These are phyloP conservation scores for Meiosimyza decipiens DNA, from an alignment of 2,888 invertebrate species.

Conservation along the genomic window DNA sequence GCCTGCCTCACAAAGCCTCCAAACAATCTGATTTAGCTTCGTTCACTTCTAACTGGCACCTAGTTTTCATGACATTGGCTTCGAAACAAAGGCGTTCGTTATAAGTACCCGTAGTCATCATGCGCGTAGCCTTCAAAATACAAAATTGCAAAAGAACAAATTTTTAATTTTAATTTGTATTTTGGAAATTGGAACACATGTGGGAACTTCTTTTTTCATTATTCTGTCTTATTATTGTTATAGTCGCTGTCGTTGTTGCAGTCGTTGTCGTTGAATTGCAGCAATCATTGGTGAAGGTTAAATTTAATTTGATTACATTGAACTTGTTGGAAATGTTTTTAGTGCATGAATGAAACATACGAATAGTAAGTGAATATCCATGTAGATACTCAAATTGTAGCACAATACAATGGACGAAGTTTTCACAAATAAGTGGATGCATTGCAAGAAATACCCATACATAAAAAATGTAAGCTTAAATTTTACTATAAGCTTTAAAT, in stretches of 20 bases:
- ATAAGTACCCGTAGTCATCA: background rate
- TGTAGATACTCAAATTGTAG: too few species aligned
- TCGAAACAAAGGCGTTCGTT: constrained; percentile 37
- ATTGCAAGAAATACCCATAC: too few species aligned
- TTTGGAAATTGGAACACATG: constrained; percentile 60
- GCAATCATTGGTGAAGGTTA: constrained; percentile 30
- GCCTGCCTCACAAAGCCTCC: too few species aligned
- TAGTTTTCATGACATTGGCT: constrained; percentile 51
- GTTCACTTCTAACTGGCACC: constrained; percentile 34
- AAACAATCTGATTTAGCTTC: constrained; percentile 5
- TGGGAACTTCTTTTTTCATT: constrained; percentile 57
- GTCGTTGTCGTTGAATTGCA: background rate
- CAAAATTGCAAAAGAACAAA: constrained; percentile 29
- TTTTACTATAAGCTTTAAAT: too few species aligned
- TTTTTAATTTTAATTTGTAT: constrained; percentile 21
- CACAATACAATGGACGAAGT: too few species aligned
- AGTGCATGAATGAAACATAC: too few species aligned
- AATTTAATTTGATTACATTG: constrained; percentile 49
- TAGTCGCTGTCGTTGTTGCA: background rate
- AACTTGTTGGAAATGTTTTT: constrained; percentile 54
- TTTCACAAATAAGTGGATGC: too few species aligned
- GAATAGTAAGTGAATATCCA: too few species aligned
- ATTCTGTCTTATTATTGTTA: background rate
- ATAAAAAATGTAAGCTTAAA: too few species aligned
- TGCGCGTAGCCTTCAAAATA: constrained; percentile 23